Evolutionary conservation across 2,797 vertebrate species (phyloP).

Genomic region (Myotis findleyi): DNA sequence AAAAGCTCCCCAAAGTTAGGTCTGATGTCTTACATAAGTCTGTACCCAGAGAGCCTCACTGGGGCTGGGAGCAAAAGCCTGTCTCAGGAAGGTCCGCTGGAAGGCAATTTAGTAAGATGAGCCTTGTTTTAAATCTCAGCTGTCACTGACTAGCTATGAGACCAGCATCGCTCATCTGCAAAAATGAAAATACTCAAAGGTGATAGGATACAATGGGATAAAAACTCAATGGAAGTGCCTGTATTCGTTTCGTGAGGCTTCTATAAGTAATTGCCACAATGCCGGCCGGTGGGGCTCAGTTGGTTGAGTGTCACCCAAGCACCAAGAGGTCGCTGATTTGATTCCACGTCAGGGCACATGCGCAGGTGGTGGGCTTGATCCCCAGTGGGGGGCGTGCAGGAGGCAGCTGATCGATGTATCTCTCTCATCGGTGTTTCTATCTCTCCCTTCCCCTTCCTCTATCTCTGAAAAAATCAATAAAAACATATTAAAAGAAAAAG

Average conservation of each 20-base stretch:
- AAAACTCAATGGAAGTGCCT: fast-evolving
- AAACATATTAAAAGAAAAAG: too few species aligned
- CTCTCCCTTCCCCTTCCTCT: too few species aligned
- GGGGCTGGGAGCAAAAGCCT: background rate
- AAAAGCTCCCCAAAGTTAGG: background rate
- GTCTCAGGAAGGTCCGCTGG: background rate
- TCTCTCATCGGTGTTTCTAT: too few species aligned
- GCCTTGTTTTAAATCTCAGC: background rate
- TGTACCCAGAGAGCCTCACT: background rate
- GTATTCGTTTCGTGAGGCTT: fast-evolving
- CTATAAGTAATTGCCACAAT: background rate
- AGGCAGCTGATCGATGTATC: too few species aligned
- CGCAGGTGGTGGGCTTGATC: too few species aligned
- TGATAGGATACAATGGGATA: background rate
- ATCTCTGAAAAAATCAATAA: too few species aligned
- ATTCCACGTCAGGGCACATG: too few species aligned
- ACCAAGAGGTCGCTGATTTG: too few species aligned
- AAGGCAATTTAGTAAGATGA: background rate
- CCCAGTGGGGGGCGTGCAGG: too few species aligned
- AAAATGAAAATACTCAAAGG: background rate
- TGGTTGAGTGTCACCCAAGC: too few species aligned
- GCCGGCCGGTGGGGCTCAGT: too few species aligned
- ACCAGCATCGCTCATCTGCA: background rate
- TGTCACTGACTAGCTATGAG: background rate
- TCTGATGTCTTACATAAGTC: background rate